Evolutionary conservation across 2,113 vertebrate species (phyloP).

Genomic region (Tetraodon nigroviridis): DNA sequence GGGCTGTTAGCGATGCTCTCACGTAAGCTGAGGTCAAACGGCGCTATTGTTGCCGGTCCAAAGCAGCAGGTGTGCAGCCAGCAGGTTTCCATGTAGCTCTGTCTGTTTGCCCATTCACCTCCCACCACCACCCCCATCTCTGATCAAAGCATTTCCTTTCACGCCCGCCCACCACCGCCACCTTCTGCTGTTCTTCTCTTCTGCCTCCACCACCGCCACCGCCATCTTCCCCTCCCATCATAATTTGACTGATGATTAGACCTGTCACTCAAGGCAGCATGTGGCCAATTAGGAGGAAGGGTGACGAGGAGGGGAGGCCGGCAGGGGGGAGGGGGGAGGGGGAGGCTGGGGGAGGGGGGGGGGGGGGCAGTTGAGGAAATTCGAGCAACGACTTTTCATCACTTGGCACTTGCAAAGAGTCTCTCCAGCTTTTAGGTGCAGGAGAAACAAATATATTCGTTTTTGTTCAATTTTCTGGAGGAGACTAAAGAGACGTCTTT

Average conservation of each 20-base stretch:
- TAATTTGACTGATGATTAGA: conserved; percentile 82
- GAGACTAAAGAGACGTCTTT: conserved; percentile 44
- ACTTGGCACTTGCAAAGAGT: conserved; percentile 31
- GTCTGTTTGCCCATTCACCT: conserved; percentile 56
- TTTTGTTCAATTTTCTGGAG: conserved; percentile 49
- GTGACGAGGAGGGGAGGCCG: conserved; percentile 36
- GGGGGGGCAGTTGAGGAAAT: conserved; percentile 12
- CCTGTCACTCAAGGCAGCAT: conserved; percentile 79
- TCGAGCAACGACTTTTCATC: conserved; percentile 41
- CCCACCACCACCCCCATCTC: conserved; percentile 56
- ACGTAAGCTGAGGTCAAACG: conserved; percentile 22
- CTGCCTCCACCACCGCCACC: conserved; percentile 27
- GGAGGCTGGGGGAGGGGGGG: conserved; percentile 3
- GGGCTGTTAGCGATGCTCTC: conserved; percentile 14
- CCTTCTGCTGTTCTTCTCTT: conserved; percentile 54
- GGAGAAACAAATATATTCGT: conserved; percentile 57
- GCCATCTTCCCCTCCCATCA: conserved; percentile 48
- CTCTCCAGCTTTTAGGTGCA: conserved; percentile 40
- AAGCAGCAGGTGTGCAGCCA: conserved; percentile 71
- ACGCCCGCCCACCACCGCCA: conserved; percentile 29
- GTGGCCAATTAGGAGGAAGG: conserved; percentile 74
- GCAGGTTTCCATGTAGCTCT: conserved; percentile 69
- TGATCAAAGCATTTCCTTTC: conserved; percentile 69
- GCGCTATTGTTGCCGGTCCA: conserved; percentile 45
- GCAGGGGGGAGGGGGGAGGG: conserved; percentile 29